These are phyloP conservation scores for Drosophila bocqueti DNA, from an alignment of 1,140 invertebrate genomes.

Conservation along the genomic window DNA sequence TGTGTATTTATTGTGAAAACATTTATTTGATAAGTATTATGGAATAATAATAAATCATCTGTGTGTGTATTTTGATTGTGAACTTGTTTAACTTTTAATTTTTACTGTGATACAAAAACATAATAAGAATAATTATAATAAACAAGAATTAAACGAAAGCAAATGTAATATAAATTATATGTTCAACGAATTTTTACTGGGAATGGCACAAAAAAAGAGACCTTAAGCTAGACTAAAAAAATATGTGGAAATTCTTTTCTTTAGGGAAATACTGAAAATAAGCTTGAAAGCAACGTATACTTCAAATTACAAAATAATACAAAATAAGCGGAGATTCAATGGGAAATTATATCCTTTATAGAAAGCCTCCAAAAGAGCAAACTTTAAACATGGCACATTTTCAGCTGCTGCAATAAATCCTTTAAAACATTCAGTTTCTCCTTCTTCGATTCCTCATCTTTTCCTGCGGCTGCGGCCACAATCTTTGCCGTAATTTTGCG, in stretches of 20 bases:
- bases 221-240: conserved; percentile 2
- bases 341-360: background rate
- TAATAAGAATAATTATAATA: conserved; percentile 60
- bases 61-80: conserved; percentile 77
- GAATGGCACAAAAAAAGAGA: background rate
- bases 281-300: conserved; percentile 50
- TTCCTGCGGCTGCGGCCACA: conserved; percentile 48
- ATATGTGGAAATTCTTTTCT: background rate
- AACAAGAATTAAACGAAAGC: conserved; percentile 48
- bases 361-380: background rate
- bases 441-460: conserved; percentile 17
- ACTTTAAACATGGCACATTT: conserved; percentile 60
- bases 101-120: conserved; percentile 77
- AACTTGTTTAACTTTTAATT: conserved; percentile 78
- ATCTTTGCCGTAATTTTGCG: conserved; percentile 78
- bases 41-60: conserved; percentile 60
- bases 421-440: conserved; percentile 53
- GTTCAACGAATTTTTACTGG: background rate
- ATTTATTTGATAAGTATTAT: conserved; percentile 73
- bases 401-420: conserved; percentile 70
- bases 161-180: conserved; percentile 8
- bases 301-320: background rate
- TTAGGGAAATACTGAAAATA: conserved; percentile 23
- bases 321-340: background rate
- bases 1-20: conserved; percentile 56